phyloP scores from a whole-genome alignment of 1,140 invertebrate species.

The Drosophila pruinosa region DNA sequence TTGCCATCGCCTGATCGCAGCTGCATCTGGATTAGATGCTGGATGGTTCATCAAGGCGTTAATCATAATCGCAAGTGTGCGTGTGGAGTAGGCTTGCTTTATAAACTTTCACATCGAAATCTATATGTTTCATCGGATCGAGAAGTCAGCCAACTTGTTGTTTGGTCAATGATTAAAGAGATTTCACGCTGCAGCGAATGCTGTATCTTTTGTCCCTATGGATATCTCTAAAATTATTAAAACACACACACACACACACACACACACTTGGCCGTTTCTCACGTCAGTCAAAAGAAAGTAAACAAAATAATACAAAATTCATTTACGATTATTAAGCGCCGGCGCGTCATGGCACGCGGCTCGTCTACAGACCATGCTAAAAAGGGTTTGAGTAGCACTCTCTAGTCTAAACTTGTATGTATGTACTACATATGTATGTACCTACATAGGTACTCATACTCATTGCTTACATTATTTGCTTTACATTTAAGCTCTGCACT shows the following conservation, averaged over 20 bases:
- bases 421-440: not conserved
- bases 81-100: conserved; percentile 51
- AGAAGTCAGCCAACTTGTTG: conserved; percentile 41
- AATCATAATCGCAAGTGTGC: conserved; percentile 54
- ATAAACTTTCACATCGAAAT: conserved; percentile 76
- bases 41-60: conserved; percentile 54
- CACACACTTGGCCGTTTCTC: conserved; percentile 16
- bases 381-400: conserved; percentile 47
- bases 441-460: not conserved
- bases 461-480: conserved; percentile 60
- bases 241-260: conserved; percentile 46
- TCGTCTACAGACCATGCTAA: conserved; percentile 33
- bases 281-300: conserved; percentile 70
- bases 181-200: conserved; percentile 56
- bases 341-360: conserved; percentile 63
- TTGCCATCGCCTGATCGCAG: conserved; percentile 41
- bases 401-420: not conserved
- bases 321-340: conserved; percentile 62
- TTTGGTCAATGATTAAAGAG: conserved; percentile 59
- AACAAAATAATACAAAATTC: conserved; percentile 65
- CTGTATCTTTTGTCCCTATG: conserved; percentile 22
- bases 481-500: conserved; percentile 64
- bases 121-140: conserved; percentile 70
- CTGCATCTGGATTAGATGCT: conserved; percentile 69
- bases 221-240: conserved; percentile 67